These are phyloP conservation scores for Branchipolynoe longqiensis DNA, from an alignment of 2,888 invertebrate species.

Conservation along the genomic window DNA sequence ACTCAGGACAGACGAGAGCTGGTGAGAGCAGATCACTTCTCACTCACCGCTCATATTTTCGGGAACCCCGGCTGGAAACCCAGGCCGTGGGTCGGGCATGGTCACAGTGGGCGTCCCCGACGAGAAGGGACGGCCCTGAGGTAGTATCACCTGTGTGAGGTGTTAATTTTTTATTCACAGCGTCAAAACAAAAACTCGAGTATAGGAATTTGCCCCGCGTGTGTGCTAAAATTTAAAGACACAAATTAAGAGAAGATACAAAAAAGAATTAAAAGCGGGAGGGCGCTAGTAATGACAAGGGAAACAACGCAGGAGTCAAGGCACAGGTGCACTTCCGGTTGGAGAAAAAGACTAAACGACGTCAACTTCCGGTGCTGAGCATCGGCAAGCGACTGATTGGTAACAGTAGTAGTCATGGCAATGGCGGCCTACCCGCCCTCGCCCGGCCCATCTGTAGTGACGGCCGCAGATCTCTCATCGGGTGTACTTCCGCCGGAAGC, in stretches of 20 bases:
- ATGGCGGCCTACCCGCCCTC: constrained; percentile 27
- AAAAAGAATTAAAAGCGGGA: too few relatives aligned
- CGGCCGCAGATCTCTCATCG: not conserved
- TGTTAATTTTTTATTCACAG: too few relatives aligned
- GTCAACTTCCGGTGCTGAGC: constrained; percentile 1
- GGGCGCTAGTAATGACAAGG: not conserved
- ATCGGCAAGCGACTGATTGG: not conserved
- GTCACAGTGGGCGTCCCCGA: not conserved
- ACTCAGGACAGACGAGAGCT: too few relatives aligned
- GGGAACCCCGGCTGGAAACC: constrained; percentile 7
- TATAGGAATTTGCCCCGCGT: too few relatives aligned
- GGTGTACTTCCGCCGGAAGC: constrained; percentile 49
- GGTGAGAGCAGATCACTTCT: too few relatives aligned
- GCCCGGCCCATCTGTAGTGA: not conserved
- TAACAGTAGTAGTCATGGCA: constrained; percentile 14
- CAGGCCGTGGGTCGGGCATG: constrained; percentile 27
- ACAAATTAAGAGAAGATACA: too few relatives aligned
- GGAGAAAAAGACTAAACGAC: not conserved
- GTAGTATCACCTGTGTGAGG: too few relatives aligned
- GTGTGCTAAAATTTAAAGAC: too few relatives aligned
- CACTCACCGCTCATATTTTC: constrained; percentile 5
- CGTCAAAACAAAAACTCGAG: too few relatives aligned
- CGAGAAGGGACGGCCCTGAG: too few relatives aligned
- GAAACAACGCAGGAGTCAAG: not conserved
- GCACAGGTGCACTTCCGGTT: constrained; percentile 20